Evolutionary conservation across 2,113 vertebrate species (phyloP), one percentile per base, ranked within the genome.

Genomic region (Hippoglossus stenolepis): DNA sequence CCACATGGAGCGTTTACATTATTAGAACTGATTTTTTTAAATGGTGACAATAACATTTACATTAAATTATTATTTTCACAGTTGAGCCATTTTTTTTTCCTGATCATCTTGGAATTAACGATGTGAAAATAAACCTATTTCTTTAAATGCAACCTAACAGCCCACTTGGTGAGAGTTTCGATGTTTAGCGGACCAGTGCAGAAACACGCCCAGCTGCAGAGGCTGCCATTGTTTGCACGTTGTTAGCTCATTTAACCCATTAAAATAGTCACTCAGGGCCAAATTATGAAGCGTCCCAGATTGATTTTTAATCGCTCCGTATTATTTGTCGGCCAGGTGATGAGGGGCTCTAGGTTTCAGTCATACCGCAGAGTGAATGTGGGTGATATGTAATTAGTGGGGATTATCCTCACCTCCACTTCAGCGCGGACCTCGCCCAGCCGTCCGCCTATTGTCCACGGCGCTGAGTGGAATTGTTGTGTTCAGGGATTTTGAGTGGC

Each of bases 331-430:
- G 73, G 62, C 64, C 38, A 89, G 85, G 82, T 92, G 91, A 82
- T 45, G 84, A 57, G 84, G 65, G 87, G 74, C 67, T 88, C 73
- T 51, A 49, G 81, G 93, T 93, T 94, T 94, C 93, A 90, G 75
- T 82, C 89, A 65, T 80, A 35, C n/a, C n/a, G 70, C 85, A 77
- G 68, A 60, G 62, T 87, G 89, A 90, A 90, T 84, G 83, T 47
- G 86, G 71, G 56, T 72, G 63, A 90, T 92, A 85, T 92, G 87
- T 91, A 92, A 94, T 94, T 93, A 95, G 77, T 84, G 40, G 28
- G 91, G 93, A 95, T 95, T 93, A 94, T 95, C 91, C 72, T 91
- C 92, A 92, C 89, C 88, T 90, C 57, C 63, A 49, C 73, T 56
- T 67, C 67, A 23, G n/a, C 76, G 1, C 85, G 54, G 68, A 45